Conservation (phyloP, 2,113 vertebrate species). For the Mesitornis unicolor region DNA sequence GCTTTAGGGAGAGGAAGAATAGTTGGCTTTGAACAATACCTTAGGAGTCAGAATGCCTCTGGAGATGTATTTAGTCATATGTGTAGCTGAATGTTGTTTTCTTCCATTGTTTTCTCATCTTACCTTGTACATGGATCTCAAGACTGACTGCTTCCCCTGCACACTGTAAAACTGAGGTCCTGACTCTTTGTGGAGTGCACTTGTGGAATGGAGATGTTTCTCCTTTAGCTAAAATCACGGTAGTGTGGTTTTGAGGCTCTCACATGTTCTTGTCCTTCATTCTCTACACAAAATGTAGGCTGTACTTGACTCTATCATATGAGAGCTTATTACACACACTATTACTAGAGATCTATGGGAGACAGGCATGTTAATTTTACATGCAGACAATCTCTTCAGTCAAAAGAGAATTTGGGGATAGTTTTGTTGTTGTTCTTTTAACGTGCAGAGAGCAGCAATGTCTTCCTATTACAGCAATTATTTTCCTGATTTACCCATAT, state of each 20-base stretch:
- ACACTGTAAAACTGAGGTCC: not conserved
- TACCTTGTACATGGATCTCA: not conserved
- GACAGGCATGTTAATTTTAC: not conserved
- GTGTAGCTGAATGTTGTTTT: not conserved
- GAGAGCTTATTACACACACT: not conserved
- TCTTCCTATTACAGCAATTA: not conserved
- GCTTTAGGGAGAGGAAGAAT: not conserved
- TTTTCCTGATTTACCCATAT: not conserved
- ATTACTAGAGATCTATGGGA: not conserved
- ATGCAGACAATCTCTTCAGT: not conserved
- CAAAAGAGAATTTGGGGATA: not conserved
- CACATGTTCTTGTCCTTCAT: not conserved
- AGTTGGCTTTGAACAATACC: not conserved
- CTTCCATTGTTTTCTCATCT: not conserved
- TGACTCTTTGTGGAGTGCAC: not conserved
- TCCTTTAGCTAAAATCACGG: not conserved
- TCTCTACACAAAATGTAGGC: not conserved
- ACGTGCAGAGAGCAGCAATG: not conserved
- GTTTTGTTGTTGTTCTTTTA: not conserved
- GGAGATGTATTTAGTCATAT: not conserved
- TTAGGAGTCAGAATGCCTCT: not conserved
- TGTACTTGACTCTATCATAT: not conserved
- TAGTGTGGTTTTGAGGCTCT: not conserved
- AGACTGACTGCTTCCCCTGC: not conserved
- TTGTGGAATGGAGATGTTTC: not conserved